Base-by-base conservation (phyloP, 2,888 invertebrate genomes). In the Cryptocheilus praepositus region DNA sequence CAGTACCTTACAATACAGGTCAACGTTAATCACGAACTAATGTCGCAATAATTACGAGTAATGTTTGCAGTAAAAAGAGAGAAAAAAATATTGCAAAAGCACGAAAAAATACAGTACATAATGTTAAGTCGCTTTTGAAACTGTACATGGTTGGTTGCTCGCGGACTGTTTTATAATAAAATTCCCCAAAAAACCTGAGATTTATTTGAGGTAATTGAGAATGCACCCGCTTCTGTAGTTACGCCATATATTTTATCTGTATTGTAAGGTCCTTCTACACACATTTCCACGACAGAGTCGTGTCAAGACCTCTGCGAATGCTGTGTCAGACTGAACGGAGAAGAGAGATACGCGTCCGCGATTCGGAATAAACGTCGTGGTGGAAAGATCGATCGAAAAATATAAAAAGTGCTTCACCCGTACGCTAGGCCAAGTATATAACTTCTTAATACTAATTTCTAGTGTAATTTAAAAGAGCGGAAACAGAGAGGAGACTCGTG, bases 401-500 rank as follows among this genome's bases (percentile, higher is more conserved):
- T 60, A 21, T 28, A 44, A 69, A 61, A 63, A 44, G 53, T 21
- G 62, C 61, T 60, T 70, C 64, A 52, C 18, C 55, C 70, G 16
- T 59, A 65, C 22, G 45, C 53, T 69, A 64, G 25, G 55, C 21
- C 36, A 22, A 46, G 13, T 65, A 58, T 28, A 43, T 46, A 54
- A 67, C 54, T 72, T 66, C 62, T 52, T 69, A 65, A 53, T 53
- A 52, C 55, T 46, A 66, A 56, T 76, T 64, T 66, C 64, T 67
- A 66, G 63, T 68, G 64, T 73, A 70, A 70, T 70, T 61, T 68
- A 59, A 70, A 67, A 64, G 36, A 36, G 36, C 60, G 25, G 62
- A 61, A 22, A 69, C 61, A 55, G 63, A 36, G 52, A 66, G 64
- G 65, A 71, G 67, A 74, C 62, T 79, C 77, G 74, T 82, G 71